Evolutionary conservation across 64 coral and sea anemone genomes (phyloP).

Genomic region (Stylophora pistillata): DNA sequence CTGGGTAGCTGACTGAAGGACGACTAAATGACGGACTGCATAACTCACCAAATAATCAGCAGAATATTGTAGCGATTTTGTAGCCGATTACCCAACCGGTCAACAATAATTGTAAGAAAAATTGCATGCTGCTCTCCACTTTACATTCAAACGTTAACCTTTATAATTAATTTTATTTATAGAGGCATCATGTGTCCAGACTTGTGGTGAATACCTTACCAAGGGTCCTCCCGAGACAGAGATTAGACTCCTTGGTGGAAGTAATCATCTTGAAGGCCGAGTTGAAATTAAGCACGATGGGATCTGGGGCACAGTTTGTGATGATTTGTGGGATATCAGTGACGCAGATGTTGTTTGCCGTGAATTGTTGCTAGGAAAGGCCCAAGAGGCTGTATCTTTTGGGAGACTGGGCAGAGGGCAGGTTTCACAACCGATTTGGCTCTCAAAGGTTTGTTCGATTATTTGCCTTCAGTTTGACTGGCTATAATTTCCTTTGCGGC

Average conservation of each 20-base stretch:
- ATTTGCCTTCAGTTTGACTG: background rate
- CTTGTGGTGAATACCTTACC: background rate
- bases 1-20: too few relatives aligned
- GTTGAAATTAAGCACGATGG: slow-evolving; percentile 66
- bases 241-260: slow-evolving; percentile 42
- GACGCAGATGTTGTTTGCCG: slow-evolving; percentile 71
- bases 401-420: slow-evolving; percentile 38
- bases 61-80: too few relatives aligned
- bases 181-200: slow-evolving; percentile 2
- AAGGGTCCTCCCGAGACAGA: slow-evolving; percentile 42
- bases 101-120: too few relatives aligned
- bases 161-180: background rate
- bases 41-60: too few relatives aligned
- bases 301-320: slow-evolving; percentile 85
- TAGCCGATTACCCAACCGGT: too few relatives aligned
- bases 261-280: slow-evolving; percentile 64
- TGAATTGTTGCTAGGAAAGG: slow-evolving; percentile 71
- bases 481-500: background rate
- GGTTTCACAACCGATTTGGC: slow-evolving; percentile 38
- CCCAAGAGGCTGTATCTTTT: slow-evolving; percentile 25
- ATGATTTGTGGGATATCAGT: slow-evolving; percentile 78
- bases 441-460: slow-evolving; percentile 10
- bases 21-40: too few relatives aligned
- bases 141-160: too few relatives aligned
- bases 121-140: too few relatives aligned